Base-by-base conservation (phyloP, 1,140 invertebrate species). In the Babylonia areolata region DNA sequence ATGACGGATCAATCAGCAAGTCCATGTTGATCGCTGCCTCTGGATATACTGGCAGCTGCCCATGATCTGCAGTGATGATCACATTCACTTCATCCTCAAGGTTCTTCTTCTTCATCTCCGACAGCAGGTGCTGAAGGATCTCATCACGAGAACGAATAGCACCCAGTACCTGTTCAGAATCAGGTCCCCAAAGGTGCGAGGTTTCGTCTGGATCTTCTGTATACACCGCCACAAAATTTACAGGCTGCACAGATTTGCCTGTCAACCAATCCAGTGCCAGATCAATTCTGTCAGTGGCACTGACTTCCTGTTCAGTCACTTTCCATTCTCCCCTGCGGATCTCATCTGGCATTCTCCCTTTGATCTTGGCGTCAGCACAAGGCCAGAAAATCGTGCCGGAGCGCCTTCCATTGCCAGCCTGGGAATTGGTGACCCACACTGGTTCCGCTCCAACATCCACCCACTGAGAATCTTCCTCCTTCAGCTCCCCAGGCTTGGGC, bases 1-100 rank as follows among this genome's bases (percentile, higher is more conserved):
- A 79, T 42, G 37, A 28, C 3, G 39, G 37, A 23, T 79, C 77
- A 79, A 79, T 31, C 20, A 79, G 39, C 3, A 40, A 11, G 6
- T 79, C 77, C 20, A 79, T 79, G 77, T 79, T 79, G 77, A 79
- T 46, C 2, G 23, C 23, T 9, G 20, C 2, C 42, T 79, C 37
- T 3, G 3, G 15, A n/a, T 46, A 46, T 9, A 79, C 12, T 40
- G 77, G 77, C 20, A 28, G 3, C 6, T 42, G 37, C 9, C 97
- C 97, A 94, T 97, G 97, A 94, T 97, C 97, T 91, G 96, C 96
- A 12, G 97, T 92, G 83, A 97, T 94, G 86, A 97, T 95, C 1
- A 97, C 93, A 92, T 97, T 97, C 0, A 96, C 93, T 83, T 92
- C 92, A 89, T 96, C 93, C 31, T 93, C 90, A 71, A 97, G 92